Percentiles rank a stretch among this genome's conserved stretches.
phyloP scores from a whole-genome alignment of 2,888 invertebrate genomes.

The Gasteruption jaculator region DNA sequence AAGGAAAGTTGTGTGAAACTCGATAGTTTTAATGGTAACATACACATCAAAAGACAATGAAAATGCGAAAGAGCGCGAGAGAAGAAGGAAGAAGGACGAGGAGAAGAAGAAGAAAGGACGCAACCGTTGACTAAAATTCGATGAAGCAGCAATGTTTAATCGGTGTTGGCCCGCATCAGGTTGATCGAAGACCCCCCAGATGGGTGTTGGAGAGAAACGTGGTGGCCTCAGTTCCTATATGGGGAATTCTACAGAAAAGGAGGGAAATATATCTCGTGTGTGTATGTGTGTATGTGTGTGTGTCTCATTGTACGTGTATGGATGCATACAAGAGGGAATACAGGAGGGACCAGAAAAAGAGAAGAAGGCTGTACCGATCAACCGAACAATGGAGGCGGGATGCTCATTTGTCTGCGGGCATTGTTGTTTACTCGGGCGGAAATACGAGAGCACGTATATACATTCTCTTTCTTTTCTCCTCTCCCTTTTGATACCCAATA shows the following conservation, averaged over 20 bases:
- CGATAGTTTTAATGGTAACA: constrained; percentile 13
- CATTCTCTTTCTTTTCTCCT: constrained; percentile 19
- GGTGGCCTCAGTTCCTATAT: constrained; percentile 22
- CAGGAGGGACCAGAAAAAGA: constrained; percentile 4
- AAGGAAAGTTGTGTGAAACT: too few species aligned
- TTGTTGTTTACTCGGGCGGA: constrained; percentile 49
- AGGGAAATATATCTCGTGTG: background rate
- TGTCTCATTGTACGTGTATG: constrained; percentile 13
- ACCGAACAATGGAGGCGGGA: constrained; percentile 51
- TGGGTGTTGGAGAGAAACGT: constrained; percentile 29
- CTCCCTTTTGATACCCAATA: constrained; percentile 23
- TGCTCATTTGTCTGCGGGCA: constrained; percentile 52
- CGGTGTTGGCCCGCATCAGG: constrained; percentile 49
- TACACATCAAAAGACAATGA: constrained; percentile 7
- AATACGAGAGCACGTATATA: constrained; percentile 45
- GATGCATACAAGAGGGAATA: constrained; percentile 11
- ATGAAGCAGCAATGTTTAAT: constrained; percentile 46
- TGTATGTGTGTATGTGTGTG: background rate
- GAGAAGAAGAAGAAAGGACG: constrained; percentile 1
- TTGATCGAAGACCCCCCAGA: constrained; percentile 49
- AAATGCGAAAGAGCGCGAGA: background rate
- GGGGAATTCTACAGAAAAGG: too few species aligned
- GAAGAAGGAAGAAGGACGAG: background rate
- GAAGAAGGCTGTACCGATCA: constrained; percentile 36
- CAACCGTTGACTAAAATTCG: constrained; percentile 39